phyloP scores from a whole-genome alignment of 2,113 vertebrate genomes.

The Hypomesus transpacificus region DNA sequence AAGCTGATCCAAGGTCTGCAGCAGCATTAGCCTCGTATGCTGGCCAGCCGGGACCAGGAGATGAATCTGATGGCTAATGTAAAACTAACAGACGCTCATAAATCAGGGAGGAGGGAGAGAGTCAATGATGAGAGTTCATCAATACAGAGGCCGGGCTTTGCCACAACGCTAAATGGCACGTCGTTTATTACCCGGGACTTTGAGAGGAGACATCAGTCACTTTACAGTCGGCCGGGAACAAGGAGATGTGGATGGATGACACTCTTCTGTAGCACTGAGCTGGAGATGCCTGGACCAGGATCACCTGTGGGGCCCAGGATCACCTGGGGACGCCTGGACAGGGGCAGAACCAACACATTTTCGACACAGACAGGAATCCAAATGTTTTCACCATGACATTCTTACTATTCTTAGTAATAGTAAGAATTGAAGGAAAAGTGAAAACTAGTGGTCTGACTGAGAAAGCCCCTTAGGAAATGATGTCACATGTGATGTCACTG shows the following conservation, averaged over 20 bases:
- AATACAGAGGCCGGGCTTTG: constrained; percentile 71
- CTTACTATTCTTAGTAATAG: too few relatives aligned
- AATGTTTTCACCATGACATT: background rate
- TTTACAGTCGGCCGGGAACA: constrained; percentile 12
- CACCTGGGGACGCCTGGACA: too few relatives aligned
- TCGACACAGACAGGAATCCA: background rate
- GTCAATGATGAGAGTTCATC: constrained; percentile 75
- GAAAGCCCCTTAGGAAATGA: constrained; percentile 6
- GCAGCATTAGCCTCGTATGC: constrained; percentile 34
- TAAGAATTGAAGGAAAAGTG: background rate
- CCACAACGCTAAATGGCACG: constrained; percentile 70
- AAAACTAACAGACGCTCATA: constrained; percentile 74
- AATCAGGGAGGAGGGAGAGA: constrained; percentile 69
- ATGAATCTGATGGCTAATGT: constrained; percentile 75
- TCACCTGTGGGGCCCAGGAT: too few relatives aligned
- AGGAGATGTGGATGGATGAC: background rate
- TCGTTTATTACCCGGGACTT: constrained; percentile 67
- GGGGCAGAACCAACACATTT: background rate
- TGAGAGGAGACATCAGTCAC: constrained; percentile 32
- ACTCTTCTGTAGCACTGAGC: background rate
- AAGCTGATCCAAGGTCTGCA: background rate
- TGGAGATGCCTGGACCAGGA: too few relatives aligned
- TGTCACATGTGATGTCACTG: background rate
- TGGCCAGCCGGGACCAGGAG: constrained; percentile 64
- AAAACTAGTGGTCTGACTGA: background rate